Evolutionary conservation across 2,113 vertebrate species (phyloP).

Genomic region (Nibea coibor): DNA sequence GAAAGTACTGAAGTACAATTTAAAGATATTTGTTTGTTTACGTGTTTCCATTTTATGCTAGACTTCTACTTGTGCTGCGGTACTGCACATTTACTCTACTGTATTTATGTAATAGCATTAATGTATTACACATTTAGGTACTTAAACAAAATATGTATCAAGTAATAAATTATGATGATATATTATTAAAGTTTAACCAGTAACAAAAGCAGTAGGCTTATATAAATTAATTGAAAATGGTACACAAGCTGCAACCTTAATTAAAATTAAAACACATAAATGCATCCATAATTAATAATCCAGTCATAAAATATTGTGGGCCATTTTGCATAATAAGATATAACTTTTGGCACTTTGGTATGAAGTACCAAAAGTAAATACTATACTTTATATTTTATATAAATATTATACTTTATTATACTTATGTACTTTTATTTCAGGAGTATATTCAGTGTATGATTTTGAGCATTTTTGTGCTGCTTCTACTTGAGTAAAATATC

Average conservation of each 20-base stretch:
- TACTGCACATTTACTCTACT: not conserved
- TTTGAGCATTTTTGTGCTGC: too few species aligned
- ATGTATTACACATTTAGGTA: not conserved
- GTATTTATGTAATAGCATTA: not conserved
- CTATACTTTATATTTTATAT: too few species aligned
- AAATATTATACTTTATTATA: too few species aligned
- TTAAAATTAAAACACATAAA: not conserved
- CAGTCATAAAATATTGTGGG: not conserved
- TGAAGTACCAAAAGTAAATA: too few species aligned
- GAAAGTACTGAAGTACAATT: not conserved
- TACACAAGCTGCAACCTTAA: not conserved
- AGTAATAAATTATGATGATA: not conserved
- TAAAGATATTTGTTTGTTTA: not conserved
- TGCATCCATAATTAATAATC: not conserved
- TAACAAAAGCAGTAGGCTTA: too few species aligned
- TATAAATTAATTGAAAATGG: not conserved
- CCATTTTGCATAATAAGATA: too few species aligned
- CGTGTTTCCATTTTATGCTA: not conserved
- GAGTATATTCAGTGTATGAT: too few species aligned
- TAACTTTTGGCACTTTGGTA: too few species aligned
- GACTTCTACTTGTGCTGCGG: not conserved
- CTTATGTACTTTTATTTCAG: too few species aligned
- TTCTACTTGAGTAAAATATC: too few species aligned
- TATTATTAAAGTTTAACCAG: not conserved
- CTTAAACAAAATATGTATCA: not conserved